Percentiles rank a stretch among this genome's conserved stretches.
These are phyloP conservation scores for Xanthostigma xanthostigma DNA, from an alignment of 2,888 invertebrate genomes.

Conservation along the genomic window DNA sequence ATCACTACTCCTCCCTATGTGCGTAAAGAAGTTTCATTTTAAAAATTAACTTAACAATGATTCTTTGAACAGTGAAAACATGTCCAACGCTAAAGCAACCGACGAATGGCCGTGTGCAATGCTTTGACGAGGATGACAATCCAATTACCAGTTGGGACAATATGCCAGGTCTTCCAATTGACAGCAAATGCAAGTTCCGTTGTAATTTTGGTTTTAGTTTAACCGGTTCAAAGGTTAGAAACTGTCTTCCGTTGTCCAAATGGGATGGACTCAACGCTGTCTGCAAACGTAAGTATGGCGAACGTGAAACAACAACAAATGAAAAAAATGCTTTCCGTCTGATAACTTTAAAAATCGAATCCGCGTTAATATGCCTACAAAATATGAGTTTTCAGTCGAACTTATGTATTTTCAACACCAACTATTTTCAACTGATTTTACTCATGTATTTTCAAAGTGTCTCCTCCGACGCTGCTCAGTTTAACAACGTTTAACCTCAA, in stretches of 20 bases:
- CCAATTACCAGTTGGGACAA: constrained; percentile 23
- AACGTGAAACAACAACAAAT: not conserved
- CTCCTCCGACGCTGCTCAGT: too few species aligned
- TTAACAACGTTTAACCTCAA: too few species aligned
- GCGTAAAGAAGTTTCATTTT: constrained; percentile 1
- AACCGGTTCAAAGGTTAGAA: constrained; percentile 44
- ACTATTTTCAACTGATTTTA: too few species aligned
- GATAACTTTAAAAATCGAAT: not conserved
- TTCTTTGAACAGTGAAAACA: constrained; percentile 37
- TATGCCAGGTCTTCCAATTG: constrained; percentile 33
- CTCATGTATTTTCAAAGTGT: too few species aligned
- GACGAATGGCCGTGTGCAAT: constrained; percentile 37
- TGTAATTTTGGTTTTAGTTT: constrained; percentile 47
- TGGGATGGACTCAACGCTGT: constrained; percentile 53
- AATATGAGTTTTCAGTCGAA: not conserved
- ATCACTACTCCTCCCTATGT: too few species aligned
- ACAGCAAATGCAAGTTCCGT: constrained; percentile 46
- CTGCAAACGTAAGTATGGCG: constrained; percentile 40
- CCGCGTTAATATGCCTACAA: not conserved
- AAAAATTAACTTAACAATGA: not conserved
- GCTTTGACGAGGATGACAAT: constrained; percentile 24
- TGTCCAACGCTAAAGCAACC: constrained; percentile 40
- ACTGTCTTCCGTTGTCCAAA: constrained; percentile 47
- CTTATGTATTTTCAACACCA: constrained; percentile 5
- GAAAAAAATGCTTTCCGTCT: not conserved